These are phyloP conservation scores for Phrynocephalus versicolor DNA, from an alignment of 2,113 vertebrate species.

Conservation along the genomic window DNA sequence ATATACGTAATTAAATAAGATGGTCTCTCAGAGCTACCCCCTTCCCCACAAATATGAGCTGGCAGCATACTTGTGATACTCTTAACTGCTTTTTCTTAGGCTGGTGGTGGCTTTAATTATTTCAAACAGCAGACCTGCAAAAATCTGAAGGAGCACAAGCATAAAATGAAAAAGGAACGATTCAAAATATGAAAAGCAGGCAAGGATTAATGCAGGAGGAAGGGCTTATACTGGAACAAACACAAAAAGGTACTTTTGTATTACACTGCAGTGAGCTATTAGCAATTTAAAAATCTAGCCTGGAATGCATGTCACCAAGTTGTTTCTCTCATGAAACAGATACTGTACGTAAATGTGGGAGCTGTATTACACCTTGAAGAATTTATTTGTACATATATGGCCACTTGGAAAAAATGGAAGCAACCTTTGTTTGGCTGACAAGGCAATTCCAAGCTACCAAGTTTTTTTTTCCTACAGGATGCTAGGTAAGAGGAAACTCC, in stretches of 20 bases:
- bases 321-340: neutral
- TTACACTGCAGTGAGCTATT: neutral
- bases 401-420: neutral
- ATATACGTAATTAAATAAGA: conserved; percentile 50
- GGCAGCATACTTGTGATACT: conserved; percentile 6
- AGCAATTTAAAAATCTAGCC: neutral
- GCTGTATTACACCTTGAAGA: neutral
- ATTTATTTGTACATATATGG: neutral
- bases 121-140: conserved; percentile 15
- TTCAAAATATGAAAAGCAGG: conserved; percentile 17
- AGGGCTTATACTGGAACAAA: neutral
- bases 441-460: neutral
- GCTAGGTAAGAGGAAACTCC: too few species aligned
- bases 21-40: conserved; percentile 13
- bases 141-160: conserved; percentile 17
- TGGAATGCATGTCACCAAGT: neutral
- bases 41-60: neutral
- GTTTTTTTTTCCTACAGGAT: neutral
- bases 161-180: neutral
- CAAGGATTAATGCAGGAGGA: neutral
- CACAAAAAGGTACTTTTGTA: conserved; percentile 1
- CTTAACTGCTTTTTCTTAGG: conserved; percentile 23
- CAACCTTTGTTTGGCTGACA: too few species aligned
- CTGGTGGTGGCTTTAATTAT: conserved; percentile 13
- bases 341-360: neutral